Percentiles rank a stretch among this genome's conserved stretches.
Evolutionary conservation across 2,113 vertebrate species (phyloP).

Genomic region (Caretta caretta): DNA sequence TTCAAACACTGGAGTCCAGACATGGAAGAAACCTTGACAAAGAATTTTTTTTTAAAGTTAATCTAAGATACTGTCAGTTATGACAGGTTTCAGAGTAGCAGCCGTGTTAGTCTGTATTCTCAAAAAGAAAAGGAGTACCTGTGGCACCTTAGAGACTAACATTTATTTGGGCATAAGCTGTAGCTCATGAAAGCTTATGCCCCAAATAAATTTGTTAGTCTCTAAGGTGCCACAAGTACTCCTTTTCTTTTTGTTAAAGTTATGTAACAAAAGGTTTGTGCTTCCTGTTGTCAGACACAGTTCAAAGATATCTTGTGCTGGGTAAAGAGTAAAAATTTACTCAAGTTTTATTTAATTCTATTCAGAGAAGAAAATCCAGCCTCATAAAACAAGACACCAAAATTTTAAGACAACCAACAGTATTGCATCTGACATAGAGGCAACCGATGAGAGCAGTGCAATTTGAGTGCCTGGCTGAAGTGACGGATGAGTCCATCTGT

Average conservation of each 20-base stretch:
- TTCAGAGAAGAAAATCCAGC: neutral
- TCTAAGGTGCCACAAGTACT: too few relatives aligned
- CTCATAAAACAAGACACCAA: neutral
- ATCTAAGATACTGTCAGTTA: constrained; percentile 4
- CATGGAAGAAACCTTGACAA: neutral
- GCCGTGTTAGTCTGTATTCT: too few relatives aligned
- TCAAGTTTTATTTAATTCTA: neutral
- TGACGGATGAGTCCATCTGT: neutral
- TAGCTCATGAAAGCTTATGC: too few relatives aligned
- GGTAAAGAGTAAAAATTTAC: constrained; percentile 21
- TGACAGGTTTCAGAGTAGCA: neutral
- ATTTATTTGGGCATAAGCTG: too few relatives aligned
- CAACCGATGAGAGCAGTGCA: neutral
- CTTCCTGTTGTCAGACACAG: constrained; percentile 27
- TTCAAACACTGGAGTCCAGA: neutral
- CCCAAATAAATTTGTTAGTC: too few relatives aligned
- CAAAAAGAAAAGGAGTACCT: too few relatives aligned
- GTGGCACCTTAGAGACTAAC: too few relatives aligned
- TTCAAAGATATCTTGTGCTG: neutral
- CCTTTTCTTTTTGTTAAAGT: neutral
- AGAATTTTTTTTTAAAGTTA: neutral
- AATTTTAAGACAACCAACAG: neutral
- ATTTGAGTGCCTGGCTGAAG: neutral
- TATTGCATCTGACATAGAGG: neutral
- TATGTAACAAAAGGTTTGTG: constrained; percentile 28